Base-by-base conservation (phyloP, 92 coral and sea anemone species). In the Anthopleura xanthogrammica region DNA sequence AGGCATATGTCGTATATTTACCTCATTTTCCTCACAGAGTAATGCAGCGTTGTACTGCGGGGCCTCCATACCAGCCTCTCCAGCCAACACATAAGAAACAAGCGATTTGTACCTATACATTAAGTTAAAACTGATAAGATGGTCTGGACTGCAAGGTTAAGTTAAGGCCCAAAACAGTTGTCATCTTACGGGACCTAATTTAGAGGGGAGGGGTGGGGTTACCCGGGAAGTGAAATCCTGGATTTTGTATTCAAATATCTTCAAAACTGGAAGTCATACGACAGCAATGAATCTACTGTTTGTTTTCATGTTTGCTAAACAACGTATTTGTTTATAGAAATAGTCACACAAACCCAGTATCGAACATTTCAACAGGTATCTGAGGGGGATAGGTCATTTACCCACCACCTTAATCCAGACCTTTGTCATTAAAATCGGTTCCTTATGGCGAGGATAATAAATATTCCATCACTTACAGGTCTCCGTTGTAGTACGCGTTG, bases 61-160 rank as follows among this genome's bases (percentile, higher is more conserved):
- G n/a, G 94, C 92, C 50, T 96, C 99, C 99, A 96, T 89, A 2
- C 99, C 99, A 71, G 92, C 92, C 89, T 96, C 99, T 75, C 90
- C 97, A 29, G 99, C 99, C 41, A 96, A 87, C 41, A 96, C 79
- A 74, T 86, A 96, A 77, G 89, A 82, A 58, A 96, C 86, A 60
- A 96, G 79, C 3, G 98, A 91, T 80, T 86, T 83, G 87, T 91
- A 94, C 89, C 97, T 93, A 60, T 50, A 56, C 7, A 52, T 40
- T 56, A 55, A 7, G 57, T 54, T 9, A 24, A 39, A 82, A 23
- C 70, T 62, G 70, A 62, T 62, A 23, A 62, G 70, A n/a, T 0
- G 29, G 70, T n/a, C 29, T 62, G 29, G 4, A 57, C 62, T 12
- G 62, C 19, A 57, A 43, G 36, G 50, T 43, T 43, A 43, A 43